These are phyloP conservation scores for Cyprinella venusta DNA, from an alignment of 2,797 vertebrate species.

Conservation along the genomic window DNA sequence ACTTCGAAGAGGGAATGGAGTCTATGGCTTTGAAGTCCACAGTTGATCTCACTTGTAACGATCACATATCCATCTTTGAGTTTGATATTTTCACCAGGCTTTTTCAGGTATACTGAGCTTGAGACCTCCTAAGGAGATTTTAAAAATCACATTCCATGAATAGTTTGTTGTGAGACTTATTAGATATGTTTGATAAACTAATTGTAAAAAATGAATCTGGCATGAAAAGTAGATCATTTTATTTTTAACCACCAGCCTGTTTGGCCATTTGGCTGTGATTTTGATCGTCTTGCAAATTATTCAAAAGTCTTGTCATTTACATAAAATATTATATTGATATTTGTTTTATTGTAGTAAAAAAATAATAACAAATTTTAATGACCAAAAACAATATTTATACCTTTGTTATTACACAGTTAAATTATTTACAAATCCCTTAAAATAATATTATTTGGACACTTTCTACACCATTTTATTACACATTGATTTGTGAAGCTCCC, in stretches of 20 bases:
- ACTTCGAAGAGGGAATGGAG: constrained; percentile 80
- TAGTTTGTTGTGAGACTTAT: not conserved
- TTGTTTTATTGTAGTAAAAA: not conserved
- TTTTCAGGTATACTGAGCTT: constrained; percentile 80
- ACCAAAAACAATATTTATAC: not conserved
- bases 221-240: not conserved
- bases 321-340: not conserved
- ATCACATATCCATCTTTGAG: constrained; percentile 87
- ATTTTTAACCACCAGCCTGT: not conserved
- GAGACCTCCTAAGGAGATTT: not conserved
- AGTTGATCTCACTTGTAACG: constrained; percentile 86
- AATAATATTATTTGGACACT: not conserved
- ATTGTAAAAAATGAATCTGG: not conserved
- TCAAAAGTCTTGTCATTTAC: not conserved
- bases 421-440: not conserved
- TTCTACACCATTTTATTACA: not conserved
- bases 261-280: not conserved
- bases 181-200: not conserved
- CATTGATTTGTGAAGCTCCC: not conserved
- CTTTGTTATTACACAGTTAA: not conserved
- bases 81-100: constrained; percentile 91
- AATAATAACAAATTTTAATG: not conserved
- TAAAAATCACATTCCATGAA: not conserved
- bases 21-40: constrained; percentile 86
- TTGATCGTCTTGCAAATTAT: not conserved